phyloP scores from a whole-genome alignment of 2,113 vertebrate genomes.

The Pseudopodoces humilis region DNA sequence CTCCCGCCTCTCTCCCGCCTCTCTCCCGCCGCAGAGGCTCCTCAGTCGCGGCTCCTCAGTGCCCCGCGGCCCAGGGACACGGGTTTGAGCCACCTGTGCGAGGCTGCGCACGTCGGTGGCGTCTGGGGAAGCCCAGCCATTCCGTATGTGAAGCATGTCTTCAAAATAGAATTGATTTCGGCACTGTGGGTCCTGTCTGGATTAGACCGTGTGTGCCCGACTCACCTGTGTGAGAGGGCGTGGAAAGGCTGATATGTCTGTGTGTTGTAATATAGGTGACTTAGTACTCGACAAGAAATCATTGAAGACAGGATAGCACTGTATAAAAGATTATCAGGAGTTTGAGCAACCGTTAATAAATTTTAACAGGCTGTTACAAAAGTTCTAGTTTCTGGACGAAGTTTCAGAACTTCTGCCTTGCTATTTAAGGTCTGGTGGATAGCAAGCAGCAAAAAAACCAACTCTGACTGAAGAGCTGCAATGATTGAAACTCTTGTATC shows the following conservation, averaged over 20 bases:
- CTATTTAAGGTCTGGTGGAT: not conserved
- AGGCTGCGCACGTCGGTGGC: accelerated
- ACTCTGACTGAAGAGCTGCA: not conserved
- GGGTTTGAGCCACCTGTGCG: accelerated
- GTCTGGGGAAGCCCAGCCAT: accelerated
- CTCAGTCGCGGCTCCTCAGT: not conserved
- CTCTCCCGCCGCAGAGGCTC: not conserved
- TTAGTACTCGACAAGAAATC: not conserved
- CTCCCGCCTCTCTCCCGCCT: not conserved
- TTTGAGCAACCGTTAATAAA: not conserved
- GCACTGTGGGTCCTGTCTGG: accelerated
- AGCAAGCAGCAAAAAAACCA: not conserved
- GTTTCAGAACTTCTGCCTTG: not conserved
- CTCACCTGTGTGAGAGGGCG: too few relatives aligned
- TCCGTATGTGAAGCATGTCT: accelerated
- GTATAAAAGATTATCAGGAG: not conserved
- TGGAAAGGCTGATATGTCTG: not conserved
- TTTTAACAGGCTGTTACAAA: not conserved
- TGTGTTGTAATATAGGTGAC: accelerated
- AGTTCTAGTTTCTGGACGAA: not conserved
- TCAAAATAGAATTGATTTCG: accelerated
- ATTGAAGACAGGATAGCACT: not conserved
- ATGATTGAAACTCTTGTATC: accelerated
- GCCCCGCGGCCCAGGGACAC: not conserved
- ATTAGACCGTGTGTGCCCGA: accelerated